Evolutionary conservation across 2,888 invertebrate species (phyloP).

Genomic region (Lamellibrachia satsuma): DNA sequence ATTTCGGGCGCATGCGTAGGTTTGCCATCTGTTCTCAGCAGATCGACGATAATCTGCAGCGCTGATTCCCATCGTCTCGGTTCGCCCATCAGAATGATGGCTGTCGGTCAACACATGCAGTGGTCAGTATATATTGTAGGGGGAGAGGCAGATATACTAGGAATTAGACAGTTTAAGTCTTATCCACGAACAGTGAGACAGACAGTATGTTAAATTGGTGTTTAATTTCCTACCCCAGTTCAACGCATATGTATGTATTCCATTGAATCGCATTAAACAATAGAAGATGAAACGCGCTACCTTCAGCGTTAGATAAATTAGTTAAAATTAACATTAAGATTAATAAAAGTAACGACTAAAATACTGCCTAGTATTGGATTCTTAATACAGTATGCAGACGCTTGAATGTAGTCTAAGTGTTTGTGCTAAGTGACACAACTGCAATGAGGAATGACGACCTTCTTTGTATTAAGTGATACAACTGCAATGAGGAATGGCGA

Average conservation of each 20-base stretch:
- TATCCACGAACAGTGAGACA: background rate
- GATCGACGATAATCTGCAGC: constrained; percentile 63
- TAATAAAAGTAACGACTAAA: too few species aligned
- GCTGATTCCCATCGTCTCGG: constrained; percentile 64
- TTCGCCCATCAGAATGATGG: constrained; percentile 63
- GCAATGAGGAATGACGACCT: too few species aligned
- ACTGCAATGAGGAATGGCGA: too few species aligned
- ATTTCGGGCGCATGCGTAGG: constrained; percentile 53
- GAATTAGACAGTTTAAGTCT: background rate
- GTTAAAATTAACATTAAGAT: background rate
- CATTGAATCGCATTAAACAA: too few species aligned
- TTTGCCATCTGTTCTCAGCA: constrained; percentile 62
- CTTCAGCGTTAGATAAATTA: background rate
- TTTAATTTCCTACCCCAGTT: background rate
- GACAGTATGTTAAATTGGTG: too few species aligned
- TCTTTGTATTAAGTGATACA: too few species aligned
- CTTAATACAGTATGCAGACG: too few species aligned
- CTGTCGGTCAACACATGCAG: constrained; percentile 44
- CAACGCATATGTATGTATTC: too few species aligned
- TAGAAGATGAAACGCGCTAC: background rate
- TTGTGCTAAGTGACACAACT: too few species aligned
- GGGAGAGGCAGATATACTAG: background rate
- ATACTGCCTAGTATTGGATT: too few species aligned
- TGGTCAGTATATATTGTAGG: background rate
- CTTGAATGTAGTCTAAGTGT: too few species aligned